A percentile compares a stretch with the other conserved stretches of the same genome.
Conservation (phyloP, 2,888 invertebrate species). For the Therioaphis trifolii region DNA sequence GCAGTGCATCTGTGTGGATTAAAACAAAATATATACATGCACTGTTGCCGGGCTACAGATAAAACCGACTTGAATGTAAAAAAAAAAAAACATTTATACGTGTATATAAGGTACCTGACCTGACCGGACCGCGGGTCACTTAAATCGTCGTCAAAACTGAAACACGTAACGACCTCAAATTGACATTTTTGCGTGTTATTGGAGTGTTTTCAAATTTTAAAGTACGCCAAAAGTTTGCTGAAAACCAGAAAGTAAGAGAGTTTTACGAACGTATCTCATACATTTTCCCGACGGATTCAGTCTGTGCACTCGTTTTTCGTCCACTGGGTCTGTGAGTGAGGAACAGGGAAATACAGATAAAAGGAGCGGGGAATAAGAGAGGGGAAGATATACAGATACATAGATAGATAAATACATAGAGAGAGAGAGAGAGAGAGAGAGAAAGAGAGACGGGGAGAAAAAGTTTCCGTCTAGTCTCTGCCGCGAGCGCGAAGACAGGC, state of each 20-base stretch:
- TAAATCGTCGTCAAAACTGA: not conserved
- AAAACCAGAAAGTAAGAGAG: constrained; percentile 8
- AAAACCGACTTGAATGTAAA: too few species aligned
- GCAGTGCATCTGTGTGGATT: too few species aligned
- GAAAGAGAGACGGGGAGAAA: too few species aligned
- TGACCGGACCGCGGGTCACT: not conserved
- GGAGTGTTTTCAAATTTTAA: constrained; percentile 7
- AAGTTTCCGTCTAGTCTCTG: constrained; percentile 26
- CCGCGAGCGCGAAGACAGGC: not conserved
- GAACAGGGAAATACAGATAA: too few species aligned
- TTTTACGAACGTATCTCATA: not conserved
- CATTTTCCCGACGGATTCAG: constrained; percentile 20
- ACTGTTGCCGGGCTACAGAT: too few species aligned
- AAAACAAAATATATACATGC: too few species aligned
- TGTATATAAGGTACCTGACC: too few species aligned
- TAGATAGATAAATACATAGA: too few species aligned
- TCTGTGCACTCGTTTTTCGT: not conserved
- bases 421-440: not conserved
- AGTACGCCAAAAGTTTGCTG: not conserved
- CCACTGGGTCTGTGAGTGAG: not conserved
- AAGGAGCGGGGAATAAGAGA: not conserved
- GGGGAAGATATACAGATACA: too few species aligned
- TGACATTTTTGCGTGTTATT: not conserved
- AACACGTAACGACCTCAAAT: not conserved
- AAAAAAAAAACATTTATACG: too few species aligned